Evolutionary conservation across 1,140 invertebrate genomes (phyloP), one percentile per base, ranked within the genome.

Genomic region (Tetraneura akinire): DNA sequence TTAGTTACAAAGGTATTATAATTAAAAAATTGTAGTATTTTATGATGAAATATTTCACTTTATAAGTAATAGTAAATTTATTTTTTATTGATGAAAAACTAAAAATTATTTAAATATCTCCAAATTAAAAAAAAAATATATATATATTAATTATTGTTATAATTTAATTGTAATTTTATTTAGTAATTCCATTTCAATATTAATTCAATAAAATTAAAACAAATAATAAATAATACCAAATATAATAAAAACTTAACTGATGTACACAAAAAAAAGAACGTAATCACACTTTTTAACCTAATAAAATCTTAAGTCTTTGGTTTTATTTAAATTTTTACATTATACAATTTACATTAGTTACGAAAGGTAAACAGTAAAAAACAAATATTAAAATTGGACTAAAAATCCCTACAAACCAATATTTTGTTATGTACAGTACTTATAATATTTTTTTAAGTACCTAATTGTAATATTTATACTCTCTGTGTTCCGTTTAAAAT

Each of bases 401-500:
- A 49, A 49, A 71, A 71, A 51, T 51, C 45, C 68, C 47, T 29
- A 26, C 21, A 16, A 71, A 71, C 42, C 47, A 51, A 71, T 66
- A 45, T 18, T 23, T 37, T 37, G 8, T 37, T 32, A 29, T 47
- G 47, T 51, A 51, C 45, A 51, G 29, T 51, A 29, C 45, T 23
- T 47, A 23, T n/a, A n/a, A n/a, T n/a, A n/a, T n/a, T n/a, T n/a
- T n/a, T n/a, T n/a, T n/a, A n/a, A n/a, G n/a, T n/a, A n/a, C n/a
- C n/a, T n/a, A n/a, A n/a, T n/a, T 8, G 11, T 29, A n/a, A 29
- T 1, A 47, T 55, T 81, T 47, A 81, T 60, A 81, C 62, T 78
- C 49, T 73, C 1, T 74, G 47, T 21, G 18, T 29, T 49, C 80
- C 81, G 18, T 53, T 85, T 80, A 87, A 85, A 55, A 91, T 90